Evolutionary conservation across 2,113 vertebrate genomes (phyloP).

Genomic region (Porphyrio hochstetteri): DNA sequence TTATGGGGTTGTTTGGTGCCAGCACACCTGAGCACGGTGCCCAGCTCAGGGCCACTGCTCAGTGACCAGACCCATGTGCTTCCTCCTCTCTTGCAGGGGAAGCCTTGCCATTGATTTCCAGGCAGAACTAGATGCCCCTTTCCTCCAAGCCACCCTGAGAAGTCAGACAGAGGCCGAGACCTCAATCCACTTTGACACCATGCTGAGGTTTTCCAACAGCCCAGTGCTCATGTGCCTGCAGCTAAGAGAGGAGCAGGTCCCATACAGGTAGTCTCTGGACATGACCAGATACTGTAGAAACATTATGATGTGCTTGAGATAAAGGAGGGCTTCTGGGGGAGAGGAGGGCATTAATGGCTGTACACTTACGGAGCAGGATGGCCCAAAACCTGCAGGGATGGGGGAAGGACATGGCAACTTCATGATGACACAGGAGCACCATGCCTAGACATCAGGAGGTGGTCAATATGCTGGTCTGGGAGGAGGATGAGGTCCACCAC

Average conservation of each 20-base stretch:
- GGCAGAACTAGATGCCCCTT: conserved; percentile 52
- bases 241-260: conserved; percentile 41
- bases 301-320: background rate
- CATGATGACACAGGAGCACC: background rate
- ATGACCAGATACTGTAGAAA: background rate
- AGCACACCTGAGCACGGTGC: background rate
- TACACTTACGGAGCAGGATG: rapidly evolving
- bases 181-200: conserved; percentile 25
- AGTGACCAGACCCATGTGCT: rapidly evolving
- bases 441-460: background rate
- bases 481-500: background rate
- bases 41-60: rapidly evolving
- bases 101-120: conserved; percentile 57
- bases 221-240: conserved; percentile 63
- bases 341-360: background rate
- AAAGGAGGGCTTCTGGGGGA: background rate
- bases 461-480: background rate
- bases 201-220: conserved; percentile 20
- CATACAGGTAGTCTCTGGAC: conserved; percentile 44
- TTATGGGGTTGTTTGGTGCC: background rate
- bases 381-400: rapidly evolving
- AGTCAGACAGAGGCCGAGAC: conserved; percentile 46
- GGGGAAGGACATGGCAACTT: background rate
- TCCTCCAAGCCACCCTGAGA: conserved; percentile 53
- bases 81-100: conserved; percentile 12